phyloP scores from a whole-genome alignment of 2,888 invertebrate genomes.

The Caenorhabditis wallacei region DNA sequence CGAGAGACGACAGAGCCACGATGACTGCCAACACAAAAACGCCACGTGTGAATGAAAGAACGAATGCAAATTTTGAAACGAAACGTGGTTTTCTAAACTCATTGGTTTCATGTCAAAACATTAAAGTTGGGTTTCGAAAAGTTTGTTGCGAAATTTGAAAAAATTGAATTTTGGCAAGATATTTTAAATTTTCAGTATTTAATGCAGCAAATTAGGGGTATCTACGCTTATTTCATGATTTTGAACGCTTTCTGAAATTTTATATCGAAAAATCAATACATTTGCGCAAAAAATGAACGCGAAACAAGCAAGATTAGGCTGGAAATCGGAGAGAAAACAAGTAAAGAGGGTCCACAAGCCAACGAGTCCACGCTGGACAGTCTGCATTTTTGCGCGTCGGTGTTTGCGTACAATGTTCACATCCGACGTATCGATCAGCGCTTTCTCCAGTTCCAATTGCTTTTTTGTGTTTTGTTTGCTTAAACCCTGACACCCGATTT shows the following conservation, averaged over 20 bases:
- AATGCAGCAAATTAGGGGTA: not conserved
- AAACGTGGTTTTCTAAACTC: not conserved
- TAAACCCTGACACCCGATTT: not conserved
- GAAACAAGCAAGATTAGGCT: slow-evolving; percentile 30
- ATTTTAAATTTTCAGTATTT: not conserved
- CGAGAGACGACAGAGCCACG: not conserved
- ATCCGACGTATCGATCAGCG: slow-evolving; percentile 37
- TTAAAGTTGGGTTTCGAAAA: not conserved
- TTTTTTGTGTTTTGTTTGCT: slow-evolving; percentile 37
- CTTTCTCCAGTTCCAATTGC: slow-evolving; percentile 1
- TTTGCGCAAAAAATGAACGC: not conserved
- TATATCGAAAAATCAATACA: not conserved
- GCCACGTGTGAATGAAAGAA: slow-evolving; percentile 44
- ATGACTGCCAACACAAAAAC: slow-evolving; percentile 5
- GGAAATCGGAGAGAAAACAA: slow-evolving; percentile 12
- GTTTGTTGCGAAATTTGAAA: not conserved
- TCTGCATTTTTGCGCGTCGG: slow-evolving; percentile 44
- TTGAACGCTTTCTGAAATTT: not conserved
- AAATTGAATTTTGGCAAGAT: not conserved
- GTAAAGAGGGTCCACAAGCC: slow-evolving; percentile 35
- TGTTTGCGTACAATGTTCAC: slow-evolving; percentile 44
- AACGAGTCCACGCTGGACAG: slow-evolving; percentile 57
- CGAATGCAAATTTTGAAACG: slow-evolving; percentile 16
- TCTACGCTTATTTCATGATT: not conserved
- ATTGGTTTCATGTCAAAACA: not conserved